Evolutionary conservation across 2,113 vertebrate species (phyloP).

Genomic region (Proterorhinus semilunaris): DNA sequence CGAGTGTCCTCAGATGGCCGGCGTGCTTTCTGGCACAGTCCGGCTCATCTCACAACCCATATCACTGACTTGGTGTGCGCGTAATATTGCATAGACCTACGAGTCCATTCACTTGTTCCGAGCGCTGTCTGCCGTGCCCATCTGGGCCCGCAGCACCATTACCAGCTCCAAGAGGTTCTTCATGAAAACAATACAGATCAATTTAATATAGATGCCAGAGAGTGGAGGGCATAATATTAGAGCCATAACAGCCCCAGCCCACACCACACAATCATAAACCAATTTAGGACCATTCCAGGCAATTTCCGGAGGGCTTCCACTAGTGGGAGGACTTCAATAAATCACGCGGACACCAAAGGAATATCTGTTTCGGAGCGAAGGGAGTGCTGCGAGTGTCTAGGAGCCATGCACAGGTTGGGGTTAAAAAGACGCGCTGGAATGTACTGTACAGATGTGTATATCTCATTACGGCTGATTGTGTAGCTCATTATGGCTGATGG

Average conservation of each 20-base stretch:
- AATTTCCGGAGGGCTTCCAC: slow-evolving; percentile 82
- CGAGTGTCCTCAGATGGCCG: too few species aligned
- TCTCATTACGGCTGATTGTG: slow-evolving; percentile 37
- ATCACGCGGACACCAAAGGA: slow-evolving; percentile 81
- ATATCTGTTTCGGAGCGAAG: slow-evolving; percentile 79
- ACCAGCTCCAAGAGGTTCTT: slow-evolving; percentile 71
- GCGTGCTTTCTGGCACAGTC: too few species aligned
- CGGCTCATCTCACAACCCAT: too few species aligned
- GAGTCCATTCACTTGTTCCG: slow-evolving; percentile 1
- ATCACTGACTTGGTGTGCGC: too few species aligned
- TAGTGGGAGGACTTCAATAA: slow-evolving; percentile 82
- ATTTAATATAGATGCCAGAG: slow-evolving; percentile 80
- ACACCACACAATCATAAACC: slow-evolving; percentile 82
- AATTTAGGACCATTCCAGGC: slow-evolving; percentile 83
- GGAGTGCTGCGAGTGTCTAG: slow-evolving; percentile 70
- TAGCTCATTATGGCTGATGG: slow-evolving; percentile 53
- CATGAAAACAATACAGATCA: slow-evolving; percentile 77
- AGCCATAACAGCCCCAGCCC: slow-evolving; percentile 70
- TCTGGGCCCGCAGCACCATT: slow-evolving; percentile 65
- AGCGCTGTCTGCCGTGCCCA: slow-evolving; percentile 37
- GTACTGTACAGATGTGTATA: slow-evolving; percentile 16
- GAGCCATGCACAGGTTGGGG: slow-evolving; percentile 48
- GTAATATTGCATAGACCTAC: not conserved
- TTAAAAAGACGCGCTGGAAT: slow-evolving; percentile 58
- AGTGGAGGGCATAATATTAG: slow-evolving; percentile 76